phyloP scores from a whole-genome alignment of 2,888 invertebrate species.

The Tiliacea aurago region DNA sequence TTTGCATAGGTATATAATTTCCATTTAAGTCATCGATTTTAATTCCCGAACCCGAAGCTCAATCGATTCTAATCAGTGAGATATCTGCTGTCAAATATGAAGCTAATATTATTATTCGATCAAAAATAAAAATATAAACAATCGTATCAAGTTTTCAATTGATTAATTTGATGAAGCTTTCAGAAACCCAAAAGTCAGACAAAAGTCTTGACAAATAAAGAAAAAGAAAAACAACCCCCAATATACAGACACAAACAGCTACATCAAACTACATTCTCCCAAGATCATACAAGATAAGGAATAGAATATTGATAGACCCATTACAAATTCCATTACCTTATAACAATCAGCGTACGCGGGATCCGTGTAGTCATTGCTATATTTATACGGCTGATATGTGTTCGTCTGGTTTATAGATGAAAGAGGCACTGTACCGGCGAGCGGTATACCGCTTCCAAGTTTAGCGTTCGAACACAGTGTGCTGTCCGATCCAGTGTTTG shows the following conservation, averaged over 20 bases:
- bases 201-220: neutral
- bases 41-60: too few relatives aligned
- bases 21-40: too few relatives aligned
- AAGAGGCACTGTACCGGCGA: constrained; percentile 95
- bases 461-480: constrained; percentile 88
- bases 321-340: constrained; percentile 82
- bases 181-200: too few relatives aligned
- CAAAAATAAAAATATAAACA: too few relatives aligned
- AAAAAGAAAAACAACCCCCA: neutral
- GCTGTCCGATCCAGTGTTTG: constrained; percentile 91
- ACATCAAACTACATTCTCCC: constrained; percentile 20
- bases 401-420: constrained; percentile 91
- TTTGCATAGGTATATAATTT: too few relatives aligned
- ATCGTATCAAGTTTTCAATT: neutral
- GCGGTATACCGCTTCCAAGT: constrained; percentile 92
- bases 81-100: too few relatives aligned
- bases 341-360: constrained; percentile 95
- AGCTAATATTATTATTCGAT: too few relatives aligned
- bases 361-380: constrained; percentile 94
- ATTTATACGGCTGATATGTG: constrained; percentile 88
- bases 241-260: constrained; percentile 4
- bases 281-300: constrained; percentile 47
- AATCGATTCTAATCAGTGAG: too few relatives aligned
- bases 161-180: neutral
- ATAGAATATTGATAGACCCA: constrained; percentile 65